Evolutionary conservation across 2,113 vertebrate genomes (phyloP).

Genomic region (Piprites chloris): DNA sequence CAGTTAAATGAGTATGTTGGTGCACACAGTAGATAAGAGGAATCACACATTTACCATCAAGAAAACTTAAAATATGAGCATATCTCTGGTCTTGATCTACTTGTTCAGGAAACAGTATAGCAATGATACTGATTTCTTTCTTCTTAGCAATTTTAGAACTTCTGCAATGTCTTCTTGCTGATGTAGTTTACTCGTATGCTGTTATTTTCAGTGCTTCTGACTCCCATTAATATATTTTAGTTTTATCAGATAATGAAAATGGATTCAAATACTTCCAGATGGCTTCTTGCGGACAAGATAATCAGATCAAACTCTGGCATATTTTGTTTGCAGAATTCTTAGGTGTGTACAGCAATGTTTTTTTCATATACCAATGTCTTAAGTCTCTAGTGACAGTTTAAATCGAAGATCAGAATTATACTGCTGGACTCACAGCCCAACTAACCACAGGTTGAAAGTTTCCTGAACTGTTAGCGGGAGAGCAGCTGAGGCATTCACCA

Average conservation of each 20-base stretch:
- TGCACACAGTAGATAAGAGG: not conserved
- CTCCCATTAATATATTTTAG: not conserved
- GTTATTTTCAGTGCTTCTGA: not conserved
- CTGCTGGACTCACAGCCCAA: not conserved
- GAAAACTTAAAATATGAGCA: not conserved
- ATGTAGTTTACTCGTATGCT: not conserved
- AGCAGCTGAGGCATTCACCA: not conserved
- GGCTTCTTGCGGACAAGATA: constrained; percentile 90
- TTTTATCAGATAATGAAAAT: constrained; percentile 67
- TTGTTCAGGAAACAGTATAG: not conserved
- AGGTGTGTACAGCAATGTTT: constrained; percentile 72
- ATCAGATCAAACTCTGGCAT: constrained; percentile 83
- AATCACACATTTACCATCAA: not conserved
- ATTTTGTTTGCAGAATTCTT: constrained; percentile 70
- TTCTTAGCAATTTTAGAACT: not conserved
- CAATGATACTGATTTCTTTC: not conserved
- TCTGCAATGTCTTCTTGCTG: not conserved
- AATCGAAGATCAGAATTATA: not conserved
- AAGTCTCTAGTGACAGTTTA: not conserved
- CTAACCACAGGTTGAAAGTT: not conserved
- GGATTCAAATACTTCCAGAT: constrained; percentile 74
- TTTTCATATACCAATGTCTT: not conserved
- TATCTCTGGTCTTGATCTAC: not conserved
- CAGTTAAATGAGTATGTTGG: not conserved
- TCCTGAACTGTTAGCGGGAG: not conserved